Base-by-base conservation (phyloP, 2,113 vertebrate genomes). In the Clupea harengus region DNA sequence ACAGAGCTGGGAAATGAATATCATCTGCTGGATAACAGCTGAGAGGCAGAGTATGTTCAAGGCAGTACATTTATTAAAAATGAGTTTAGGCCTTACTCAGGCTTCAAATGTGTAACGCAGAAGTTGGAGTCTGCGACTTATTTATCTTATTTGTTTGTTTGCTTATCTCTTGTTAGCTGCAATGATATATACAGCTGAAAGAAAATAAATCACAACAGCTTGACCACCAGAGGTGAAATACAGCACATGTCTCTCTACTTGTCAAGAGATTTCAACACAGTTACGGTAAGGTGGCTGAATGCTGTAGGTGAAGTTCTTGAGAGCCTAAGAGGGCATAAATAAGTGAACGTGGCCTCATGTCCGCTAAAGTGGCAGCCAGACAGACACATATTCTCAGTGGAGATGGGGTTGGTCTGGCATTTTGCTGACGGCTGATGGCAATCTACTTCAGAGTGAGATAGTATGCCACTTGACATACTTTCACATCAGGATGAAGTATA, bases 391-490 rank as follows among this genome's bases (percentile, higher is more conserved):
- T 78, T 78, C 72, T 78, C 13, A 15, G 72, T 15, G 72, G 64
- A 28, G n/a, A 25, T 3, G 2, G 11, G 32, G 11, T 60, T 78
- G 72, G 32, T 15, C 25, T 78, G 32, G 28, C 72, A 78, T 78
- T 78, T 39, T 17, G 72, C 72, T 78, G 72, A 32, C 39, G 72
- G 72, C 10, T 7, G 64, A 28, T 67, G 64, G 64, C 64, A 67
- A 28, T 67, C 64, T 28, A 25, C 64, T 28, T 67, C n/a, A 78
- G 13, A 5, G 25, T 39, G 32, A 78, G 72, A 39, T 9, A 10
- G 32, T 78, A 78, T 78, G 72, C 10, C 72, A 32, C 25, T 78
- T 78, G 32, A 78, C 72, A 78, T 39, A 78, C 28, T 78, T 78
- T 78, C 11, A 39, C 28, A 78, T 78, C 72, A 32, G 28, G 25